phyloP scores from a whole-genome alignment of 2,797 vertebrate genomes.

The Mustela erminea region DNA sequence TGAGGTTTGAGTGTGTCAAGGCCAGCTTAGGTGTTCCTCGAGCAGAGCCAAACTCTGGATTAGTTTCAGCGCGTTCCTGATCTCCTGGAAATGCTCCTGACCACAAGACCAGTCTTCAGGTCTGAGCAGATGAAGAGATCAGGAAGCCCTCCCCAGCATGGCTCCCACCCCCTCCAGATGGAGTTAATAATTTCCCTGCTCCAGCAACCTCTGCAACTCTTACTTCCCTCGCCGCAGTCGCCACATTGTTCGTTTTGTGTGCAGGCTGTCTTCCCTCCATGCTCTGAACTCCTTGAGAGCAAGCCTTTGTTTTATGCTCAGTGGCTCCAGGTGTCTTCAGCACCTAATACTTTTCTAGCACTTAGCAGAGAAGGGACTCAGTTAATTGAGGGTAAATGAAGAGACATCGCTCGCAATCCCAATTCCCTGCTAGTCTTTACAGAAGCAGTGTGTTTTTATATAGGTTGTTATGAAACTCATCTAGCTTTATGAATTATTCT shows the following conservation, averaged over 20 bases:
- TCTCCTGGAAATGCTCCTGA: conserved; percentile 50
- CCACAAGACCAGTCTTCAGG: conserved; percentile 48
- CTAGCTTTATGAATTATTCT: not conserved
- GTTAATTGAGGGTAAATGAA: not conserved
- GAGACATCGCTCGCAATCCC: not conserved
- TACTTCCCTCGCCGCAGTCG: not conserved
- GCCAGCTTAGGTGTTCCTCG: conserved; percentile 77
- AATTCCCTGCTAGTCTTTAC: not conserved
- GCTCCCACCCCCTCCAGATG: not conserved
- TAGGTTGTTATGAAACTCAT: not conserved
- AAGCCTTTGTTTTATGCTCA: not conserved
- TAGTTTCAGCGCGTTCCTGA: conserved; percentile 60
- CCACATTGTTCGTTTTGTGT: not conserved
- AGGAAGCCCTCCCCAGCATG: not conserved
- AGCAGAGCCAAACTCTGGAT: conserved; percentile 63
- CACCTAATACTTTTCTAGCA: not conserved
- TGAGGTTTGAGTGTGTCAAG: conserved; percentile 65
- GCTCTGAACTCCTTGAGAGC: not conserved
- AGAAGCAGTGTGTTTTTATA: not conserved
- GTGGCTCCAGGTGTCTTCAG: not conserved
- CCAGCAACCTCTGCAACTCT: not conserved
- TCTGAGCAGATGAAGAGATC: not conserved
- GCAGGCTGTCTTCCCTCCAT: not conserved
- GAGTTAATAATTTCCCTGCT: not conserved
- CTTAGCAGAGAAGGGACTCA: not conserved